Conservation (phyloP, 23 tunicate species). For the Aplidium turbinatum region DNA sequence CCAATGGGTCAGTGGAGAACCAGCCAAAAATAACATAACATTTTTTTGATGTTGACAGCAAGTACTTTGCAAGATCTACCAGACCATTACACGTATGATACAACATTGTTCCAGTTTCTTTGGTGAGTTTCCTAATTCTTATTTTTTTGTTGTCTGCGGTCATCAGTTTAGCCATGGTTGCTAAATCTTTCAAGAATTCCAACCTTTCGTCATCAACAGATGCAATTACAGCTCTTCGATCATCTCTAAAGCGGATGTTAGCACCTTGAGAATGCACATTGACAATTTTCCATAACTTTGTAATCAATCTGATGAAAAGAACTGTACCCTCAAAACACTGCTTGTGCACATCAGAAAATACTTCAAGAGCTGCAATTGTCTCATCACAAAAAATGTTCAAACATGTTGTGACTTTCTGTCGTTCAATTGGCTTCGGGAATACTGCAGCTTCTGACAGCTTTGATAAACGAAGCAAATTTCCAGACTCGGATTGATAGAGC, state of each 20-base stretch:
- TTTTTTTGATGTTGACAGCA: background rate
- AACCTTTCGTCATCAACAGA: constrained; percentile 1
- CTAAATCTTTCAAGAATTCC: background rate
- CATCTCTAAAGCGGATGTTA: background rate
- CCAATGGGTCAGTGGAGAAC: constrained; percentile 4
- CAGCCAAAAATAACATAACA: constrained; percentile 16
- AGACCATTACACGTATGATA: background rate
- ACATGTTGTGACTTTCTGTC: background rate
- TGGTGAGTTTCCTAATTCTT: constrained; percentile 2
- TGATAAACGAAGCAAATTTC: constrained; percentile 4
- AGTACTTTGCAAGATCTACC: background rate
- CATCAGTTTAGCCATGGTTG: background rate
- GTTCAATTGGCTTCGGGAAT: constrained; percentile 1
- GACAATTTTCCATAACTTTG: constrained; percentile 7
- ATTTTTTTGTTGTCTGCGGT: background rate
- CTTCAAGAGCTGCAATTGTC: background rate
- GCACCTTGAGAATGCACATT: constrained; percentile 7
- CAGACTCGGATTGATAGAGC: constrained; percentile 5
- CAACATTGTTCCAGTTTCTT: constrained; percentile 22
- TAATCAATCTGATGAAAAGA: background rate
- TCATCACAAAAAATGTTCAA: constrained; percentile 7
- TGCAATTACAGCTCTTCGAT: constrained; percentile 1
- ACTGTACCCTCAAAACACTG: background rate
- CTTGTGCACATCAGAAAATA: background rate
- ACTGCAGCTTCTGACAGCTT: background rate